Conservation (phyloP, 2,797 vertebrate genomes). For the Tragopan temminckii region DNA sequence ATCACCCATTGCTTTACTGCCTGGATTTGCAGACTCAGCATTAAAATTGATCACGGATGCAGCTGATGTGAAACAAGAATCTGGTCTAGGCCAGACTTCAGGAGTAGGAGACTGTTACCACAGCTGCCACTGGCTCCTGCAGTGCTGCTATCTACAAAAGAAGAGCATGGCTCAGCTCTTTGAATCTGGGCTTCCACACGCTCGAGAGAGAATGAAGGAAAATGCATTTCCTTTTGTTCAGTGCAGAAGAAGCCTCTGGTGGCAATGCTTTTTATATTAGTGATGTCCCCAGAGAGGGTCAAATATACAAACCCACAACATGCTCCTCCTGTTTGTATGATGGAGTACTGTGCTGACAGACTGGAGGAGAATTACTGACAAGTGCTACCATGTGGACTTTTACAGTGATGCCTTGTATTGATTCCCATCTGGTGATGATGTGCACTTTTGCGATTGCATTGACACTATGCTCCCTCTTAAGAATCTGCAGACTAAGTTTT, state of each 20-base stretch:
- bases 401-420: conserved; percentile 49
- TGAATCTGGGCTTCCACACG: neutral
- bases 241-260: conserved; percentile 36
- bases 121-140: neutral
- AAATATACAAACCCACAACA: conserved; percentile 56
- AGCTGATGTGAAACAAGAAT: neutral
- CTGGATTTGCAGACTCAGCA: neutral
- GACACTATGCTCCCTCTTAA: conserved; percentile 42
- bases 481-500: conserved; percentile 48
- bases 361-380: conserved; percentile 68
- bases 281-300: conserved; percentile 54
- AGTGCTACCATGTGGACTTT: conserved; percentile 66
- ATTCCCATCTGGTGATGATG: conserved; percentile 67
- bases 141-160: neutral
- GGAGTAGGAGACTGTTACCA: neutral
- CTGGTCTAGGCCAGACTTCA: neutral
- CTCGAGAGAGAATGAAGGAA: conserved; percentile 20
- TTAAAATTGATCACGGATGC: neutral
- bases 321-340: conserved; percentile 56
- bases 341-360: conserved; percentile 55
- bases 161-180: neutral
- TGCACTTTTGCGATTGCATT: conserved; percentile 54
- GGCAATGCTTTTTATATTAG: conserved; percentile 60
- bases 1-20: neutral
- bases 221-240: conserved; percentile 51